A percentile compares a stretch with the other conserved stretches of the same genome.
Conservation (phyloP, 2,888 invertebrate genomes). For the Elegia similella region DNA sequence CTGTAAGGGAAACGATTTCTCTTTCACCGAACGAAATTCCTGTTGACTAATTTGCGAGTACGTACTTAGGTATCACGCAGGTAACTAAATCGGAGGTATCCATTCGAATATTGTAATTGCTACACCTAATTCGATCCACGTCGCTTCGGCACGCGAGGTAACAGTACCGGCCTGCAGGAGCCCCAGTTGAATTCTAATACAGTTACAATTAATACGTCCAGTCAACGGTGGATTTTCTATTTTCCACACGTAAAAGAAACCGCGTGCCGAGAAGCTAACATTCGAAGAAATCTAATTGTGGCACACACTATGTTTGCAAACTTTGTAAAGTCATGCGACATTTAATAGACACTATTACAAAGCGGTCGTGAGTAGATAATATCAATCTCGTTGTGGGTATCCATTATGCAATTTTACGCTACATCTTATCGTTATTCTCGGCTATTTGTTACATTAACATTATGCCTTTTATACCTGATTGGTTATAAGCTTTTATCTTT, state of each 20-base stretch:
- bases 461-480: background rate
- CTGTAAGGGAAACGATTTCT: conserved; percentile 55
- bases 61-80: conserved; percentile 50
- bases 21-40: conserved; percentile 46
- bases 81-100: conserved; percentile 32
- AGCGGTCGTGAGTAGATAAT: background rate
- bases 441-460: background rate
- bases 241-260: conserved; percentile 81
- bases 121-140: conserved; percentile 69
- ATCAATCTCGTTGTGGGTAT: background rate
- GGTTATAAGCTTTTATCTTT: conserved; percentile 7
- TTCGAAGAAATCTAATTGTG: conserved; percentile 70
- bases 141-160: conserved; percentile 69
- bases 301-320: conserved; percentile 34
- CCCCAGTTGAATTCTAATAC: conserved; percentile 74
- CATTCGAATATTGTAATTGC: conserved; percentile 36
- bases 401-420: background rate
- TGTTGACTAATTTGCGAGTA: conserved; percentile 40
- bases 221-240: conserved; percentile 81
- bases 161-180: conserved; percentile 69
- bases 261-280: conserved; percentile 61
- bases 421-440: background rate
- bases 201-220: conserved; percentile 76
- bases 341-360: background rate
- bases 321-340: background rate